Percentiles rank a stretch among this genome's conserved stretches.
Evolutionary conservation across 2,113 vertebrate genomes (phyloP).

Genomic region (Neofelis nebulosa): DNA sequence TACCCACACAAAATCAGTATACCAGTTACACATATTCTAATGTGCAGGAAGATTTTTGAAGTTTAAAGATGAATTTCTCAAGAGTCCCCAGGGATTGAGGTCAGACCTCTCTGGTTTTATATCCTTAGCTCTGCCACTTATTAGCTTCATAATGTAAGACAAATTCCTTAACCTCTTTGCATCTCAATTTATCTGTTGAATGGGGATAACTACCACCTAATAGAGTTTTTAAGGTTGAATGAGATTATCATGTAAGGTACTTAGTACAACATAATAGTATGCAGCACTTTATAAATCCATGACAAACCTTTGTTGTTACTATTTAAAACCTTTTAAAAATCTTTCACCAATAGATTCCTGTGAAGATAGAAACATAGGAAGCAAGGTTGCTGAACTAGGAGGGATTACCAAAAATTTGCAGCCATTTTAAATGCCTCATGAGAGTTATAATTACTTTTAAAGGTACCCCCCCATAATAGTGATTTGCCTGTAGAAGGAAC

Average conservation of each 20-base stretch:
- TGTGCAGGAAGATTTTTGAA: neutral
- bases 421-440: neutral
- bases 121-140: neutral
- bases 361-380: neutral
- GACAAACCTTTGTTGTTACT: neutral
- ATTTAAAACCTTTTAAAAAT: neutral
- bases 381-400: neutral
- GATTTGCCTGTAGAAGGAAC: neutral
- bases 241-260: neutral
- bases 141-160: neutral
- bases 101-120: neutral
- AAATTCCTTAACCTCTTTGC: neutral
- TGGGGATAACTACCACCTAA: neutral
- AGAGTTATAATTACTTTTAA: neutral
- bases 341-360: neutral
- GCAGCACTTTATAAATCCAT: neutral
- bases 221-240: neutral
- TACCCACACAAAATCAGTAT: neutral
- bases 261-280: neutral
- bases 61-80: neutral
- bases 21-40: neutral
- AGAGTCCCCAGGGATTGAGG: neutral
- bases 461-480: neutral
- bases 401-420: neutral
- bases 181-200: neutral